phyloP scores from a whole-genome alignment of 2,797 vertebrate species.

The Myiotriccus ornatus region DNA sequence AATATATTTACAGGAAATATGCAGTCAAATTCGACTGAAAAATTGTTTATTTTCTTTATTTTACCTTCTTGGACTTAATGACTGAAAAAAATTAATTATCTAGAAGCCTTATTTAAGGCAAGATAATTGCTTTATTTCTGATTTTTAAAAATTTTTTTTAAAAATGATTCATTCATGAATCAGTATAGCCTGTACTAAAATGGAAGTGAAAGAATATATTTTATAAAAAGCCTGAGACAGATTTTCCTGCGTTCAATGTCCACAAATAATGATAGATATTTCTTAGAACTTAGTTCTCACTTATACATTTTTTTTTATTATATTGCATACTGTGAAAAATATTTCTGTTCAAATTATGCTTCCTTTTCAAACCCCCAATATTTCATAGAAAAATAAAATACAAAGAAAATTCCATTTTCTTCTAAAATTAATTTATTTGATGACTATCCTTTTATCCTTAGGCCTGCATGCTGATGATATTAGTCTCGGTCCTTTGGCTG shows the following conservation, averaged over 20 bases:
- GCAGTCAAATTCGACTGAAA: neutral
- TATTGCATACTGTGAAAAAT: neutral
- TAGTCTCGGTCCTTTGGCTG: neutral
- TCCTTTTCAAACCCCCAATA: neutral
- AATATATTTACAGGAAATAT: neutral
- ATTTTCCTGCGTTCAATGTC: neutral
- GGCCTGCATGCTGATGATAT: neutral
- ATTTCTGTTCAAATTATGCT: neutral
- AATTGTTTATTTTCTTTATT: neutral
- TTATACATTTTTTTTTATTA: neutral
- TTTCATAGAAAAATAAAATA: neutral
- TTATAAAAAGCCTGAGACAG: neutral
- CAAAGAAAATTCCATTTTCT: neutral
- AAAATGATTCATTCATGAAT: neutral
- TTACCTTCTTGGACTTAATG: neutral
- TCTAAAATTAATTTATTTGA: neutral
- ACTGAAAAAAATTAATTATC: neutral
- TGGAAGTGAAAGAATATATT: neutral
- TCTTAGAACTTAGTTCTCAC: neutral
- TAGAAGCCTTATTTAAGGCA: neutral
- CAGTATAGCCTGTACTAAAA: neutral
- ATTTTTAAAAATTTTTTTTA: neutral
- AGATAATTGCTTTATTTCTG: neutral
- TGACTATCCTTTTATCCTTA: neutral
- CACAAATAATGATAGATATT: neutral